Conservation (phyloP, 2,888 invertebrate species). For the Alcis repandata region DNA sequence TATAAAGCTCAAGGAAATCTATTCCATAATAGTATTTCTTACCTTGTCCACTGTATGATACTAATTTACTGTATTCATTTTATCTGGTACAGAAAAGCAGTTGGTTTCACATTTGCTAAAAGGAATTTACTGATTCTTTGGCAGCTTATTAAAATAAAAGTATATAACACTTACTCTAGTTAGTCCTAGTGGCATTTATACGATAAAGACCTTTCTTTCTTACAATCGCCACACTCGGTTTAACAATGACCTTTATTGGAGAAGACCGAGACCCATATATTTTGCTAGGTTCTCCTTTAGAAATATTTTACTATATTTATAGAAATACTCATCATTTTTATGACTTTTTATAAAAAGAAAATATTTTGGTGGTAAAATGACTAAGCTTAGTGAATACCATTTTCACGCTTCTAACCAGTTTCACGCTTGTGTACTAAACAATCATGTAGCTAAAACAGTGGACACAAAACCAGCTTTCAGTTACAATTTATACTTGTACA, state of each 20-base stretch:
- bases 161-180: not conserved
- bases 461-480: not conserved
- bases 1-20: not conserved
- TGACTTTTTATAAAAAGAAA: conserved; percentile 34
- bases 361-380: conserved; percentile 14
- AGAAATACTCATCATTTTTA: conserved; percentile 33
- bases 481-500: not conserved
- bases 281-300: not conserved
- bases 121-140: not conserved
- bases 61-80: not conserved
- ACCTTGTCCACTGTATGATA: not conserved
- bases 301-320: not conserved
- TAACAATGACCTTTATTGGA: not conserved
- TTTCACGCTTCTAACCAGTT: not conserved
- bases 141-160: not conserved
- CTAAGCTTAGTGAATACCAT: conserved; percentile 9
- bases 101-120: too few relatives aligned
- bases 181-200: not conserved
- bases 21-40: not conserved
- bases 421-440: not conserved
- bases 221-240: not conserved
- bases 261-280: not conserved
- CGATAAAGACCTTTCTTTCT: not conserved
- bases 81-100: too few relatives aligned
- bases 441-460: not conserved